Conservation (phyloP, 2,113 vertebrate species). For the Corythoichthys intestinalis region DNA sequence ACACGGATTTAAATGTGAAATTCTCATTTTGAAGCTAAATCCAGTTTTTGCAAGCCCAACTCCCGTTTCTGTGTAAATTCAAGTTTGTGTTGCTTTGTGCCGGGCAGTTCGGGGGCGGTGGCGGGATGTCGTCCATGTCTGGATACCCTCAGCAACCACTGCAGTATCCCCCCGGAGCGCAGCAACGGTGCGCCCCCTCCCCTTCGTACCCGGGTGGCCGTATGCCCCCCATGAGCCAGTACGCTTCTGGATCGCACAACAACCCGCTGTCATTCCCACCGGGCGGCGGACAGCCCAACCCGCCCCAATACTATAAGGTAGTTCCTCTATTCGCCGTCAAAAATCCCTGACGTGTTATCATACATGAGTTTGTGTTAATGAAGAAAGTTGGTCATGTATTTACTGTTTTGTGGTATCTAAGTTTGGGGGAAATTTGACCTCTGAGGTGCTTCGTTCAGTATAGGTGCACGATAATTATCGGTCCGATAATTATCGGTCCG, state of each 20-base stretch:
- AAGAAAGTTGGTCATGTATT: too few relatives aligned
- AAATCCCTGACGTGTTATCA: too few relatives aligned
- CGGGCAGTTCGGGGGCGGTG: slow-evolving; percentile 69
- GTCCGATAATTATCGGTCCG: too few relatives aligned
- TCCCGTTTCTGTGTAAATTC: not conserved
- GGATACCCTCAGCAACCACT: slow-evolving; percentile 76
- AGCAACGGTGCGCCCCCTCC: slow-evolving; percentile 79
- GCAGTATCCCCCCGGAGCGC: slow-evolving; percentile 79
- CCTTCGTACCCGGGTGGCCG: slow-evolving; percentile 84
- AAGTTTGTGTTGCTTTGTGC: slow-evolving; percentile 55
- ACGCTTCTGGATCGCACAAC: slow-evolving; percentile 52
- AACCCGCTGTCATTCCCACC: slow-evolving; percentile 80
- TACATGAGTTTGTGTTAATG: too few relatives aligned
- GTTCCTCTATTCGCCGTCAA: not conserved
- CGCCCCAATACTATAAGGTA: slow-evolving; percentile 85
- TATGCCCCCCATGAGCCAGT: slow-evolving; percentile 68
- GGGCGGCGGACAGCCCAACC: slow-evolving; percentile 74
- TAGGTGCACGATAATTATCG: too few relatives aligned
- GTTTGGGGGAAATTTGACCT: too few relatives aligned
- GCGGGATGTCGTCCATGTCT: slow-evolving; percentile 56
- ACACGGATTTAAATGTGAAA: too few relatives aligned
- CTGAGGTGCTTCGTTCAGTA: too few relatives aligned
- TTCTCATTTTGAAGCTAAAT: too few relatives aligned
- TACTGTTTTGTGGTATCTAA: too few relatives aligned
- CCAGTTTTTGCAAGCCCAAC: not conserved